Percentiles rank a stretch among this genome's conserved stretches.
These are phyloP conservation scores for Mnemiopsis leidyi DNA, from an alignment of 37 sponge, comb jelly and placozoan genomes.

Conservation along the genomic window DNA sequence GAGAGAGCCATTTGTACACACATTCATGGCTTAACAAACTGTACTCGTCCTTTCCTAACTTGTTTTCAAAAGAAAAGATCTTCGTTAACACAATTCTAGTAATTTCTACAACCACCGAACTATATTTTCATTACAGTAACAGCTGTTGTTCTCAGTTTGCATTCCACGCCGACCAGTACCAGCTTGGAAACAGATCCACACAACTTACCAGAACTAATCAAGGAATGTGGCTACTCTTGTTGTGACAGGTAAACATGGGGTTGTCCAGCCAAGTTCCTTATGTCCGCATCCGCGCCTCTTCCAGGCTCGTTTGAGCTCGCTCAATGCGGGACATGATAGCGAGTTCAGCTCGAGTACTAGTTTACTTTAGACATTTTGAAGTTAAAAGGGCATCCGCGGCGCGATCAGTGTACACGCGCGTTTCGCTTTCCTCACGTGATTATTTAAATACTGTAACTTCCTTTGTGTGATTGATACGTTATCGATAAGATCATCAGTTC, in stretches of 20 bases:
- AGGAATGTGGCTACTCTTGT: conserved; percentile 50
- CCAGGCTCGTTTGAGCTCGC: background rate
- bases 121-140: no score
- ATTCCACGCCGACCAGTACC: background rate
- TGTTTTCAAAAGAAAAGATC: no score
- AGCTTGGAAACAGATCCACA: conserved; percentile 34
- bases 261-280: background rate
- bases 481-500: background rate
- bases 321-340: background rate
- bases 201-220: conserved; percentile 29
- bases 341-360: background rate
- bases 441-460: background rate
- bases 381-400: background rate
- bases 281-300: no score
- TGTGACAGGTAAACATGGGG: conserved; percentile 47
- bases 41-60: no score
- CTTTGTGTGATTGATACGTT: background rate
- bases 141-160: background rate
- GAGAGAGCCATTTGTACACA: no score
- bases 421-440: background rate
- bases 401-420: background rate
- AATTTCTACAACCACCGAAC: no score
- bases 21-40: no score
- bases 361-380: background rate
- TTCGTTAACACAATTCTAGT: no score